Evolutionary conservation across 2,113 vertebrate species (phyloP).

Genomic region (Campylomormyrus tamandua): DNA sequence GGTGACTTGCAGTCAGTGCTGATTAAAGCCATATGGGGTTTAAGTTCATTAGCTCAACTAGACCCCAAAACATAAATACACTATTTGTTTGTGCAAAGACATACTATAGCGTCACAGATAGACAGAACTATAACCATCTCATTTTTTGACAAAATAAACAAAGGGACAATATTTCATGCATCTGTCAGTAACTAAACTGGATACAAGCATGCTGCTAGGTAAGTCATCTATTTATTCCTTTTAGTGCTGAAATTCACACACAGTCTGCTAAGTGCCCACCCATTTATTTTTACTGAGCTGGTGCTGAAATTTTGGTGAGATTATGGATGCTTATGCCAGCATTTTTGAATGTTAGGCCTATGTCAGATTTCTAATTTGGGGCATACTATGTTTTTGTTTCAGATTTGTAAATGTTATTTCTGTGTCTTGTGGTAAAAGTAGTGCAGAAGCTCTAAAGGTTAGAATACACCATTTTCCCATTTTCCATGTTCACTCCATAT

Average conservation of each 20-base stretch:
- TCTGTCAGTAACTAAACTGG: background rate
- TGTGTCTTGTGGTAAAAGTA: background rate
- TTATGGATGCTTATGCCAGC: conserved; percentile 18
- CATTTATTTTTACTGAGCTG: conserved; percentile 10
- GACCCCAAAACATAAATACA: background rate
- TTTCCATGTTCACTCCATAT: background rate
- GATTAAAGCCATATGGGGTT: background rate
- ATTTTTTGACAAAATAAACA: background rate
- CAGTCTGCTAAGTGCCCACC: background rate
- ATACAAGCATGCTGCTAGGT: background rate
- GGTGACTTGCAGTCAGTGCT: background rate
- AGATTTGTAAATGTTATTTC: conserved; percentile 6
- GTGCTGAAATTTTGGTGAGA: conserved; percentile 12
- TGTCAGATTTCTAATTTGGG: conserved; percentile 18
- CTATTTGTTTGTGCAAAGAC: background rate
- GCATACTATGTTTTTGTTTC: conserved; percentile 13
- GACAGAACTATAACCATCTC: background rate
- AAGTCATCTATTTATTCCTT: background rate
- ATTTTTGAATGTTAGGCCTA: conserved; percentile 10
- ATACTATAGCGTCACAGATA: background rate
- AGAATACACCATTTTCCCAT: background rate
- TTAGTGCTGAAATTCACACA: background rate
- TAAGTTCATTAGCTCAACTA: background rate
- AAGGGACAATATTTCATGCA: background rate
- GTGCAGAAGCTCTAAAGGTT: background rate